Evolutionary conservation across 2,113 vertebrate species (phyloP), one percentile per base, ranked within the genome.

Genomic region (Anas platyrhynchos): DNA sequence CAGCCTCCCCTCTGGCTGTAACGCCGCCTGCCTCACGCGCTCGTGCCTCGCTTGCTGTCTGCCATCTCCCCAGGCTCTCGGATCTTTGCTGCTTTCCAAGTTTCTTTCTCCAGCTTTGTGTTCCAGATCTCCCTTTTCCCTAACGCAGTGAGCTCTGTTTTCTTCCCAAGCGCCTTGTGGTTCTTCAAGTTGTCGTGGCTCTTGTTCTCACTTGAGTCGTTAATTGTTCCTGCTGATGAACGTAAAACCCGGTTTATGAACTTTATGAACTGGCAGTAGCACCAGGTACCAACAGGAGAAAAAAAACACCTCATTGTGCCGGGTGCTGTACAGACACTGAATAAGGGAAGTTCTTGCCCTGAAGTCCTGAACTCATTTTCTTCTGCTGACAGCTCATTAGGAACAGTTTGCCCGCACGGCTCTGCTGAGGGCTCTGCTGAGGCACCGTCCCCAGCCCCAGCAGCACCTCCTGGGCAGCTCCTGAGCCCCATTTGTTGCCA

Each of bases 361-460:
- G 68, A 83, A 96, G 94, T 94, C 85, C 82, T 78, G 56, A 78
- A 78, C 73, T 93, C 52, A 86, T 96, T 94, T 89, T 83, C 79
- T 86, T 50, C 72, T 86, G 63, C 84, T 89, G 92, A 21, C 89
- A 81, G 68, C 83, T 96, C 82, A 29, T 93, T 95, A 91, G 23
- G 63, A 23, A 18, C 72, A 61, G 52, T 67, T 84, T 93, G 65
- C 67, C 55, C 83, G 74, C 26, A 7, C 83, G 48, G 23, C n/a
- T 72, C 61, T 41, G 41, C 41, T 41, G 41, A 41, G 41, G 41
- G 41, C 41, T 71, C 69, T 73, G 0, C 18, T 56, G 66, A 89
- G 86, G 27, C 14, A 1, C 9, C 16, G 62, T 41, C 32, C 67
- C 34, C 31, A 23, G 16, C n/a, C 59, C 66, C 48, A 56, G 2